Evolutionary conservation across 2,888 invertebrate species (phyloP), one percentile per base, ranked within the genome.

Genomic region (Bombyx huttoni): DNA sequence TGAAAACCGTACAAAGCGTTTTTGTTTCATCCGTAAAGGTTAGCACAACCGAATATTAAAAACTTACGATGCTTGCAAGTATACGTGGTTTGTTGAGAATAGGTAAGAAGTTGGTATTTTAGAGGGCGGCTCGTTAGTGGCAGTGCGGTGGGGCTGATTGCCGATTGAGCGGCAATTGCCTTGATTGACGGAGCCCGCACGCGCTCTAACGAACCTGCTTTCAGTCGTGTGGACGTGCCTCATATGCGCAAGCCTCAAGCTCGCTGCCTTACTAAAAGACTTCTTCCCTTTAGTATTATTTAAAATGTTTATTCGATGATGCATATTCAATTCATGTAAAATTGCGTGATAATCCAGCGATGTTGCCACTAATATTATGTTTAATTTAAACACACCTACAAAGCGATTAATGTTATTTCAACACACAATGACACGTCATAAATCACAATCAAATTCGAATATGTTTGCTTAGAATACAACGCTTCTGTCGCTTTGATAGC

Each of bases 91-190:
- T 70, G 68, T 65, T 64, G 66, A 64, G 68, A 73, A 72, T 65
- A 68, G 66, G 70, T 73, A 80, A 81, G 83, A 80, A 84, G 81
- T 84, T 81, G 78, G 76, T 70, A 71, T 76, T 77, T 76, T 70
- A 68, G 66, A 70, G 75, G 72, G 69, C 61, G 78, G 68, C 77
- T 85, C 86, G 86, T 86, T 85, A 85, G 77, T 69, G 73, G 72
- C 53, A 53, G 72, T 55, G 66, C 61, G 64, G 66, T 62, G 63
- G 71, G 75, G 76, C 78, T 89, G 88, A 89, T 89, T 89, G 88
- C 84, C 88, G 87, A 88, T 89, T 88, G 88, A 88, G 81, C 82
- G 82, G 81, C 89, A 85, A 89, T 89, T 87, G 89, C 78, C 84
- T 81, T 87, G 88, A 89, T 88, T 89, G 88, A 89, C 86, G 84